Conservation (phyloP, 2,113 vertebrate species). For the Bothrops jararaca region DNA sequence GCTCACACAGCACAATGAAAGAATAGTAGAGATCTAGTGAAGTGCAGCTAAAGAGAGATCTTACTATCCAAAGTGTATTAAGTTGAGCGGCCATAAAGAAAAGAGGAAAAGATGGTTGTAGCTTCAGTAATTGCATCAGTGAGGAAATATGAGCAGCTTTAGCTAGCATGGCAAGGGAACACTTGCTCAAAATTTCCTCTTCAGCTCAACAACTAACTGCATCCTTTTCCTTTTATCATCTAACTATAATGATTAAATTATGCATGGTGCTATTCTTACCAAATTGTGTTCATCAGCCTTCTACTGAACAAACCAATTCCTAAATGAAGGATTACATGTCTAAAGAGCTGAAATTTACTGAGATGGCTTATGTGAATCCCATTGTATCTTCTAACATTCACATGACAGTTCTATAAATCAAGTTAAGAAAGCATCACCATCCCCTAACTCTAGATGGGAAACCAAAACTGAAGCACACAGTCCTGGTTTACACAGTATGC, state of each 20-base stretch:
- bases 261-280: background rate
- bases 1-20: background rate
- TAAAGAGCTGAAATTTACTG: background rate
- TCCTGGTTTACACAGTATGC: background rate
- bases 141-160: background rate
- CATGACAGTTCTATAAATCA: background rate
- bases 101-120: background rate
- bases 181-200: background rate
- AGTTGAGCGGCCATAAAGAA: background rate
- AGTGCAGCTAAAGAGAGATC: background rate
- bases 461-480: background rate
- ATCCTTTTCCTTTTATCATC: background rate
- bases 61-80: background rate
- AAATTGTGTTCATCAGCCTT: background rate
- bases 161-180: background rate
- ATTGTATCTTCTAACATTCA: background rate
- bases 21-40: background rate
- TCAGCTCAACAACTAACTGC: background rate
- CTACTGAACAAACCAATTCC: background rate
- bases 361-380: background rate
- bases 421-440: background rate
- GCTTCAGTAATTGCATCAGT: background rate
- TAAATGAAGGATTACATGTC: background rate
- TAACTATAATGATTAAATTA: background rate
- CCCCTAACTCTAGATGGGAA: background rate